Evolutionary conservation across 2,797 vertebrate species (phyloP).

Genomic region (Gila robusta): DNA sequence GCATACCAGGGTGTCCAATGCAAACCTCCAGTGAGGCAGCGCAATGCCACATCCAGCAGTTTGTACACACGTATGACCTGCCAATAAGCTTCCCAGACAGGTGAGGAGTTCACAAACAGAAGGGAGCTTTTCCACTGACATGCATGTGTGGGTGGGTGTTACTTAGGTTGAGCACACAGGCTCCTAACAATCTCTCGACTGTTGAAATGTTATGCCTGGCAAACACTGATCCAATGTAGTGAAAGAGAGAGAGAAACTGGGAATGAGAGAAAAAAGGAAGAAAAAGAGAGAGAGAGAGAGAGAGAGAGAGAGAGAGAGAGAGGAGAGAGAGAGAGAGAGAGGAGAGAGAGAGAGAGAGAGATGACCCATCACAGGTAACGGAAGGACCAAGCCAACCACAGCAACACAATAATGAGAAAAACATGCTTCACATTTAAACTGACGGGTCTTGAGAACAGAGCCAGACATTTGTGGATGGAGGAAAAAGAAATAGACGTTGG

Average conservation of each 20-base stretch:
- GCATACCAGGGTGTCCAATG: neutral
- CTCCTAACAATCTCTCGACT: slow-evolving; percentile 74
- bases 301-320: no score
- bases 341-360: neutral
- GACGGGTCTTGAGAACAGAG: slow-evolving; percentile 50
- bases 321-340: neutral
- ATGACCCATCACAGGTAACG: slow-evolving; percentile 55
- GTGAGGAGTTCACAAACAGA: slow-evolving; percentile 62
- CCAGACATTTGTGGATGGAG: slow-evolving; percentile 52
- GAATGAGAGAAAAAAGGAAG: slow-evolving; percentile 50
- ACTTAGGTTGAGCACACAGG: slow-evolving; percentile 63
- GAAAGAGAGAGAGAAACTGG: slow-evolving; percentile 68
- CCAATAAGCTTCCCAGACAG: slow-evolving; percentile 59
- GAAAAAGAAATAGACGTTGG: slow-evolving; percentile 51
- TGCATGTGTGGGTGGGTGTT: slow-evolving; percentile 28
- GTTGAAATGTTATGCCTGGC: slow-evolving; percentile 78
- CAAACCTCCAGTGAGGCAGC: neutral
- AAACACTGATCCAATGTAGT: slow-evolving; percentile 62
- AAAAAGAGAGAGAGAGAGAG: neutral
- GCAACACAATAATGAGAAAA: slow-evolving; percentile 36
- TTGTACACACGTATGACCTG: slow-evolving; percentile 37
- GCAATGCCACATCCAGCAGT: slow-evolving; percentile 49
- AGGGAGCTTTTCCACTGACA: slow-evolving; percentile 55
- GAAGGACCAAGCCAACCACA: slow-evolving; percentile 68
- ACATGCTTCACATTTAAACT: slow-evolving; percentile 22